Percentiles rank a stretch among this genome's conserved stretches.
phyloP scores from a whole-genome alignment of 2,797 vertebrate genomes.

The Ataeniobius toweri region DNA sequence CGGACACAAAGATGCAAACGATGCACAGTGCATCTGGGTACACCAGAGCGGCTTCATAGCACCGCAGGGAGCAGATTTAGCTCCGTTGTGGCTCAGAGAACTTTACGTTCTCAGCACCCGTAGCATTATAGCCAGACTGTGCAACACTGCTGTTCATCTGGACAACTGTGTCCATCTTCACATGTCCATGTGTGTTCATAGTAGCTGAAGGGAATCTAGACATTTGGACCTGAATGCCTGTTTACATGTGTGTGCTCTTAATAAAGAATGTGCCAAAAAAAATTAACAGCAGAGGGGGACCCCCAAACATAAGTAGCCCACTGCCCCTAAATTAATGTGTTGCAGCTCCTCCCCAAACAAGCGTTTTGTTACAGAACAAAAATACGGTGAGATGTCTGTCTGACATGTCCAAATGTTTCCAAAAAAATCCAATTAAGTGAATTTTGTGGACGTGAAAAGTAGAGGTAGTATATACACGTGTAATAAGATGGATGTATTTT shows the following conservation, averaged over 20 bases:
- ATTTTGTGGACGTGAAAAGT: conserved; percentile 54
- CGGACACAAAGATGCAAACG: conserved; percentile 11
- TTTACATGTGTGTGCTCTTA: conserved; percentile 31
- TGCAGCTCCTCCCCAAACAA: conserved; percentile 44
- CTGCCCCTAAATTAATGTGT: conserved; percentile 36
- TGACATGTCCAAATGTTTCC: conserved; percentile 25
- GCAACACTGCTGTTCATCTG: conserved; percentile 43
- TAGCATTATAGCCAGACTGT: conserved; percentile 58
- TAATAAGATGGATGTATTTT: conserved; percentile 69
- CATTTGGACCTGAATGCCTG: conserved; percentile 31
- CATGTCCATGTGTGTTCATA: conserved; percentile 32
- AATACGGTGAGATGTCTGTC: conserved; percentile 35
- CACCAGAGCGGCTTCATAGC: conserved; percentile 18
- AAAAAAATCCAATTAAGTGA: conserved; percentile 44
- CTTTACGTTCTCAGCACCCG: conserved; percentile 51
- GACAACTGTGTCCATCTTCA: conserved; percentile 49
- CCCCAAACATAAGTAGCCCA: conserved; percentile 39
- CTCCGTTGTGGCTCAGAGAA: conserved; percentile 45
- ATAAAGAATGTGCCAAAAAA: conserved; percentile 59
- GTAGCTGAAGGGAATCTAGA: conserved; percentile 26
- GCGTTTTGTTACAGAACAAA: conserved; percentile 57
- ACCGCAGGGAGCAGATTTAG: conserved; percentile 20
- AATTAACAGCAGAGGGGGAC: conserved; percentile 37
- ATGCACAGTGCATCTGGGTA: conserved; percentile 6
- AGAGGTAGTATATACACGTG: conserved; percentile 71